These are phyloP conservation scores for Synergus umbraculus DNA, from an alignment of 2,888 invertebrate species.

Conservation along the genomic window DNA sequence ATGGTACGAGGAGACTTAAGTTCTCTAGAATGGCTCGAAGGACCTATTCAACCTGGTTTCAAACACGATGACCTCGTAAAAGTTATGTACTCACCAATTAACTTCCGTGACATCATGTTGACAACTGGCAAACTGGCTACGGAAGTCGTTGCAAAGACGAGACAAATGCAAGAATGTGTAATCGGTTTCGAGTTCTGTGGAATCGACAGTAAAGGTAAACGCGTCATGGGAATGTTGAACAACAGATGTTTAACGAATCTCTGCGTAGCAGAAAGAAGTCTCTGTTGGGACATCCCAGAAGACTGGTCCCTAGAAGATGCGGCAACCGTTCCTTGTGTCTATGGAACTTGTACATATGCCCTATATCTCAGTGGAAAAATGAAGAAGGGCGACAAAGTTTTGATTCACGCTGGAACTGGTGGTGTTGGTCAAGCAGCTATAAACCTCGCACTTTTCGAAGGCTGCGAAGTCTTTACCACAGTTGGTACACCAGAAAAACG, in stretches of 20 bases:
- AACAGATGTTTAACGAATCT: constrained; percentile 79
- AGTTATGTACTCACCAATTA: constrained; percentile 88
- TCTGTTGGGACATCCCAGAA: constrained; percentile 80
- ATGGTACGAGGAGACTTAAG: constrained; percentile 91
- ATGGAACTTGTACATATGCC: constrained; percentile 82
- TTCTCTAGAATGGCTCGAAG: constrained; percentile 91
- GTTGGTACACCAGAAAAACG: constrained; percentile 80
- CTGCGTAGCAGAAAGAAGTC: constrained; percentile 77
- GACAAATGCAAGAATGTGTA: constrained; percentile 83
- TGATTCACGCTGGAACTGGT: constrained; percentile 79
- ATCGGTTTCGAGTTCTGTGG: constrained; percentile 86
- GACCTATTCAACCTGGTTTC: constrained; percentile 75
- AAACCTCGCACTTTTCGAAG: constrained; percentile 80
- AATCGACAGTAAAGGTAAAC: constrained; percentile 75
- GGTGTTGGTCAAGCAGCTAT: constrained; percentile 86
- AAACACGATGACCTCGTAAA: constrained; percentile 74
- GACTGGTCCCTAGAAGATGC: constrained; percentile 83
- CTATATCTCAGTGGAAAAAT: constrained; percentile 80
- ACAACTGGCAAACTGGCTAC: constrained; percentile 93
- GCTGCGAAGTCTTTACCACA: constrained; percentile 82
- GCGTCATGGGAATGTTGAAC: constrained; percentile 77
- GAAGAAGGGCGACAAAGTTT: constrained; percentile 76
- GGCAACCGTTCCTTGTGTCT: constrained; percentile 83
- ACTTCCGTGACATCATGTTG: constrained; percentile 97
- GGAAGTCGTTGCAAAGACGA: constrained; percentile 86